A percentile compares a stretch with the other conserved stretches of the same genome.
Evolutionary conservation across 1,140 invertebrate genomes (phyloP).

Genomic region (Bombyx mori): ASM3026992v2 NC_085118.1:2042501-2043000

Average conservation of each 20-base stretch:
- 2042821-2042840: conserved; percentile 64
- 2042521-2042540: conserved; percentile 37
- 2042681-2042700: conserved; percentile 82
- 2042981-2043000: conserved; percentile 87
- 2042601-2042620: conserved; percentile 77
- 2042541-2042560: conserved; percentile 76
- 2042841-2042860: conserved; percentile 86
- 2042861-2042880: conserved; percentile 88
- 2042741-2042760: conserved; percentile 71
- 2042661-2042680: conserved; percentile 88
- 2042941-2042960: conserved; percentile 88
- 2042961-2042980: conserved; percentile 92
- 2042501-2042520: conserved; percentile 45
- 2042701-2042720: conserved; percentile 82
- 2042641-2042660: conserved; percentile 83
- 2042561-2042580: conserved; percentile 78
- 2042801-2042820: conserved; percentile 75
- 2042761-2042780: conserved; percentile 76
- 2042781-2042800: conserved; percentile 47
- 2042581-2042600: conserved; percentile 84
- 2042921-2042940: conserved; percentile 90
- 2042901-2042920: conserved; percentile 82
- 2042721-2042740: conserved; percentile 88
- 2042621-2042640: conserved; percentile 87
- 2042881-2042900: conserved; percentile 87